Conservation (phyloP, 64 coral and sea anemone species). For the Porites lutea region DNA sequence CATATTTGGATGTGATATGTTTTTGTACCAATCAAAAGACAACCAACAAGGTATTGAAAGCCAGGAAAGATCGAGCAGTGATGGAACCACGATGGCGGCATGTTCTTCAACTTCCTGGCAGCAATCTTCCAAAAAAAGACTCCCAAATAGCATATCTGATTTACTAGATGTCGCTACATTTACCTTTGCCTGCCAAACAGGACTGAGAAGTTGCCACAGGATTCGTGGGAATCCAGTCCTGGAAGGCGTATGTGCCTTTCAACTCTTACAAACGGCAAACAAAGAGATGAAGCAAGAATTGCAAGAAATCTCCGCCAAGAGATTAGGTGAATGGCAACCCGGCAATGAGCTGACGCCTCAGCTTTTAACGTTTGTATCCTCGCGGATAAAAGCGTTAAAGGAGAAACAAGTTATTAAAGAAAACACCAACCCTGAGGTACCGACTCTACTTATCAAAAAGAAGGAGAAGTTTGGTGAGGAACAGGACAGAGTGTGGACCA, state of each 20-base stretch:
- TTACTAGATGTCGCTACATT: conserved; percentile 40
- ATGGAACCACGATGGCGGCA: background rate
- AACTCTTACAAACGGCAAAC: background rate
- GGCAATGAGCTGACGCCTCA: background rate
- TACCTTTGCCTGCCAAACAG: background rate
- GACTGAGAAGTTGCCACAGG: background rate
- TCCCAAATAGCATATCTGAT: background rate
- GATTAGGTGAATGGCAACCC: conserved; percentile 26
- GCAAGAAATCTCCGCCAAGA: background rate
- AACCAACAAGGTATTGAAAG: too few species aligned
- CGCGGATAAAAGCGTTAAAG: conserved; percentile 5
- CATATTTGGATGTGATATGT: background rate
- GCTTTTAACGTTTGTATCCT: conserved; percentile 12
- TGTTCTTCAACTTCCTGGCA: background rate
- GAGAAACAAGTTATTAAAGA: background rate
- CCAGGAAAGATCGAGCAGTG: background rate
- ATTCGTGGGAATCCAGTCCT: conserved; percentile 10
- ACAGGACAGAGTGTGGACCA: background rate
- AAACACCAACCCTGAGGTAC: background rate
- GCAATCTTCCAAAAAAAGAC: background rate
- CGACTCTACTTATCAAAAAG: background rate
- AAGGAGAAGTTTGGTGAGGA: background rate
- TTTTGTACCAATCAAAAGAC: background rate
- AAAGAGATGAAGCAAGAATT: background rate
- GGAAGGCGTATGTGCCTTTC: conserved; percentile 32